phyloP scores from a whole-genome alignment of 2,888 invertebrate species.

The Linnaemya tessellans region DNA sequence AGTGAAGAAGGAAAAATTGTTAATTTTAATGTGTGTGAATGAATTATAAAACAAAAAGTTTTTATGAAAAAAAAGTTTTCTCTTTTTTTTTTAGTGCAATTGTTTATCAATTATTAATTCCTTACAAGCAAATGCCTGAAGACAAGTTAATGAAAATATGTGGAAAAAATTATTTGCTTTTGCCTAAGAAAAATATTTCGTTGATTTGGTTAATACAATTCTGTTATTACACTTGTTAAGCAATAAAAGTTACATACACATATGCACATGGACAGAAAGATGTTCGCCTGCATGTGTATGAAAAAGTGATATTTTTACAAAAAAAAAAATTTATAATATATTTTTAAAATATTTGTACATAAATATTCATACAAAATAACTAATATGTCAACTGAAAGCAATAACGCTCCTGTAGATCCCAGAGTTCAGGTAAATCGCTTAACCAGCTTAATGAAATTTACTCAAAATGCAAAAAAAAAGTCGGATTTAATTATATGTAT shows the following conservation, averaged over 20 bases:
- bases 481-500: background rate
- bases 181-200: background rate
- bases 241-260: conserved; percentile 15
- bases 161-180: conserved; percentile 16
- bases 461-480: background rate
- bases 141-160: conserved; percentile 13
- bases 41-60: conserved; percentile 23
- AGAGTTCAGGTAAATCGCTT: conserved; percentile 88
- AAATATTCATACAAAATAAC: conserved; percentile 26
- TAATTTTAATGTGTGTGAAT: conserved; percentile 23
- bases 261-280: background rate
- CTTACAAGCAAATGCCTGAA: background rate
- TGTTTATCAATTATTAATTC: background rate
- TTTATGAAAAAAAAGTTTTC: conserved; percentile 47
- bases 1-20: conserved; percentile 57
- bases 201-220: conserved; percentile 12
- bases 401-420: conserved; percentile 88
- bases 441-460: background rate
- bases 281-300: background rate
- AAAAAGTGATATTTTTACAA: conserved; percentile 53
- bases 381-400: conserved; percentile 84
- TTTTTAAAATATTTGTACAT: conserved; percentile 18
- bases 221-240: background rate
- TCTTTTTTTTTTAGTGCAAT: background rate
- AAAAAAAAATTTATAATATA: conserved; percentile 19